Conservation (phyloP, 35 echinoderm and acorn worm species). For the Acanthaster planci region DNA sequence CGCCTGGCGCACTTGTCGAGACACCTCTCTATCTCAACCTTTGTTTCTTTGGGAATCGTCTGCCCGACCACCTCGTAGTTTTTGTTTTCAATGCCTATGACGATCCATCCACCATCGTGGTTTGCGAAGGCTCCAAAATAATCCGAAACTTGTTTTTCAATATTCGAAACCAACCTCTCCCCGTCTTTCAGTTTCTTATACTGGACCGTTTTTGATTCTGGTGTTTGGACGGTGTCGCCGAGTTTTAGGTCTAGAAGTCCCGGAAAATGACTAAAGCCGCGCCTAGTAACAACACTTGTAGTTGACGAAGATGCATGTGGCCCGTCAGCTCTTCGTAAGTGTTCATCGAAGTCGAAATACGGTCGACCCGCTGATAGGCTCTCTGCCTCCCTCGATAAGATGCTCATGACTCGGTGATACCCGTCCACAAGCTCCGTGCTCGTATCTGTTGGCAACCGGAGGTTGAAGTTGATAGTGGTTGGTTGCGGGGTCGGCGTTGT, state of each 20-base stretch:
- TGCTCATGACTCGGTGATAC: neutral
- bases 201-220: neutral
- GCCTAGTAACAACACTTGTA: neutral
- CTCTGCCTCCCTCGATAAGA: neutral
- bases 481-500: neutral
- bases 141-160: neutral
- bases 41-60: neutral
- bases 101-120: neutral
- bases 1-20: neutral
- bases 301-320: no score
- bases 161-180: neutral
- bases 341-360: constrained; percentile 12
- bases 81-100: constrained; percentile 1
- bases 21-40: neutral
- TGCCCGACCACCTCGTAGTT: neutral
- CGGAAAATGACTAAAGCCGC: neutral
- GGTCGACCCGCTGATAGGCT: neutral
- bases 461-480: neutral
- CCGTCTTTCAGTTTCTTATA: constrained; percentile 19
- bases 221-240: neutral
- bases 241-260: neutral
- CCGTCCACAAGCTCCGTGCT: constrained; percentile 14
- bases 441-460: neutral
- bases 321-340: neutral
- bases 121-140: constrained; percentile 11